A percentile compares a stretch with the other conserved stretches of the same genome.
Evolutionary conservation across 2,888 invertebrate genomes (phyloP).

Genomic region (Drosophila infuscata): DNA sequence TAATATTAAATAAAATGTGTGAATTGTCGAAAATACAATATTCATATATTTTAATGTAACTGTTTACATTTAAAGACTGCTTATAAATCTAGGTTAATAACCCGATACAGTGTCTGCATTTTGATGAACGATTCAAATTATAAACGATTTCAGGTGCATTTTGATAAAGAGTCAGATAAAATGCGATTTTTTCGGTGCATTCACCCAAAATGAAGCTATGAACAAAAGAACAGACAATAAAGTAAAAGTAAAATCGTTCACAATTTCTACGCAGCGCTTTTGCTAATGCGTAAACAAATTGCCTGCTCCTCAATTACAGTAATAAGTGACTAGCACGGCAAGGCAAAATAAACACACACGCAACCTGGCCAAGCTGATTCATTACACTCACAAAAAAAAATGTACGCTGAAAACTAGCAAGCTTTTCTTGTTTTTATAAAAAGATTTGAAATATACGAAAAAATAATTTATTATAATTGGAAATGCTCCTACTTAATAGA

Average conservation of each 20-base stretch:
- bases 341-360: conserved; percentile 43
- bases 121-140: not conserved
- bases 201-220: not conserved
- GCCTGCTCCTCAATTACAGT: conserved; percentile 42
- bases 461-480: not conserved
- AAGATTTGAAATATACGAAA: not conserved
- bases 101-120: not conserved
- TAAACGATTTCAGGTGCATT: not conserved
- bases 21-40: not conserved
- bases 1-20: not conserved
- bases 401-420: not conserved
- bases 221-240: conserved; percentile 3
- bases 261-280: conserved; percentile 26
- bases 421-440: not conserved
- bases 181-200: not conserved
- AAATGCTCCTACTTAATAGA: too few species aligned
- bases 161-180: not conserved
- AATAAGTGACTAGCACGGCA: conserved; percentile 52
- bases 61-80: not conserved
- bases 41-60: not conserved
- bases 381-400: conserved; percentile 2
- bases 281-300: conserved; percentile 29
- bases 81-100: not conserved
- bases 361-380: conserved; percentile 51
- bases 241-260: not conserved